Conservation (phyloP, 1,140 invertebrate species). For the Drosophila oshimai region DNA sequence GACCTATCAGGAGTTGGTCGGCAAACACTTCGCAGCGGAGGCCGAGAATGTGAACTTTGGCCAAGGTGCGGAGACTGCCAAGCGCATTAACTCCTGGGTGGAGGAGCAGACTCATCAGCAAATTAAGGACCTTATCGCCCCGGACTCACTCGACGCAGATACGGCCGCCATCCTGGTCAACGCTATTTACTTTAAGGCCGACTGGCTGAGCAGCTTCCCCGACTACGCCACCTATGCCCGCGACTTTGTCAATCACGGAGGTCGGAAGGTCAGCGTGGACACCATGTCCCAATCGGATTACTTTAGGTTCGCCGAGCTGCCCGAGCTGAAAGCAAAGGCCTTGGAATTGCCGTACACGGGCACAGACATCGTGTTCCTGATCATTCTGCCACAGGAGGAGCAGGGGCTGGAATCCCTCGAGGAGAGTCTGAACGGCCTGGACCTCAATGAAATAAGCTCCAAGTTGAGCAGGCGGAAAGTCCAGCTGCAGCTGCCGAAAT, state of each 20-base stretch:
- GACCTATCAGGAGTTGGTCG: constrained; percentile 32
- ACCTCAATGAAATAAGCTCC: constrained; percentile 60
- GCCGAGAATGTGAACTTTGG: constrained; percentile 83
- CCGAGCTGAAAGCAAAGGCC: constrained; percentile 43
- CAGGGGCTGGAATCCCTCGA: constrained; percentile 83
- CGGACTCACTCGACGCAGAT: constrained; percentile 49
- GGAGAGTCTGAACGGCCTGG: constrained; percentile 80
- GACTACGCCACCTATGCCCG: constrained; percentile 25
- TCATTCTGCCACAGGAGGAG: constrained; percentile 84
- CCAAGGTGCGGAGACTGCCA: constrained; percentile 58
- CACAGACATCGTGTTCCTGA: constrained; percentile 84
- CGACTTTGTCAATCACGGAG: constrained; percentile 38
- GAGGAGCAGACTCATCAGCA: constrained; percentile 84
- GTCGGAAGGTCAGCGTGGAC: constrained; percentile 64
- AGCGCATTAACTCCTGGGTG: constrained; percentile 85
- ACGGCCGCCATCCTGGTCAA: constrained; percentile 85
- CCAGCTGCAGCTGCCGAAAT: constrained; percentile 85
- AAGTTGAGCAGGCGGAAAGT: constrained; percentile 76
- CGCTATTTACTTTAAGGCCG: constrained; percentile 85
- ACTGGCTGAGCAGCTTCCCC: constrained; percentile 48
- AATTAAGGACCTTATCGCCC: constrained; percentile 84
- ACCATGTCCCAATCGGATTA: constrained; percentile 83
- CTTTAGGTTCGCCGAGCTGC: constrained; percentile 47
- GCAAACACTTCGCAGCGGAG: constrained; percentile 20
- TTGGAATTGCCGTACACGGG: constrained; percentile 76